Evolutionary conservation across 2,113 vertebrate genomes (phyloP), one percentile per base, ranked within the genome.

Genomic region (Gnathonemus longibarbis): DNA sequence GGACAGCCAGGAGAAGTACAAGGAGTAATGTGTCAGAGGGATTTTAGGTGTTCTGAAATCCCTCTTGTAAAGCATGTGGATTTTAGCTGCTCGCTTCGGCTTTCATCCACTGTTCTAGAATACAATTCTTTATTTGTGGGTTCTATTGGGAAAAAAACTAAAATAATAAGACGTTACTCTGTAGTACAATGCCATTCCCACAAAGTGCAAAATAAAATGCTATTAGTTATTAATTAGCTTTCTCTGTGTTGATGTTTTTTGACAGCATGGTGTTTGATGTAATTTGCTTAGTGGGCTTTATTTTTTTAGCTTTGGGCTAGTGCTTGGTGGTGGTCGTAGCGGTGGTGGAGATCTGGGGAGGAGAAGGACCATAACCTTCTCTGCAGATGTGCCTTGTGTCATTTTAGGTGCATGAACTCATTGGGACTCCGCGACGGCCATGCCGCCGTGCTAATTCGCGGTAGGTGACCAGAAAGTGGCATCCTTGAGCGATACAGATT

Each of bases 401-500:
- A 31, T 70, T 70, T 31, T 13, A 31, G 62, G 62, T 88, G 80
- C 8, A 84, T 6, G 24, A 31, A 49, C 46, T 27, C n/a, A 17
- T 15, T 35, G 5, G 35, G 3, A 17, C 84, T 50, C 5, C 0
- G 10, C 10, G 62, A 10, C 1, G 45, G 45, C 7, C 83, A 31
- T 77, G 45, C 5, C 49, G n/a, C 7, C 31, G 7, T 42, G 50
- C 31, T 56, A 87, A 87, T 53, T 53, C 0, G 21, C 49, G 21
- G 21, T 52, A 3, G 39, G 46, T 42, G 21, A 45, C n/a, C 10
- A 7, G 45, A 88, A 39, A 11, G 70, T 70, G 11, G 62, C 90
- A 88, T 31, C 52, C 88, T 84, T 90, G 90, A 93, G 56, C 58
- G 56, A 88, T 42, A 88, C 17, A n/a, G 87, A 46, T 62, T 88